Conservation (phyloP, 2,797 vertebrate genomes). For the Lepidocolaptes lacrymiger region DNA sequence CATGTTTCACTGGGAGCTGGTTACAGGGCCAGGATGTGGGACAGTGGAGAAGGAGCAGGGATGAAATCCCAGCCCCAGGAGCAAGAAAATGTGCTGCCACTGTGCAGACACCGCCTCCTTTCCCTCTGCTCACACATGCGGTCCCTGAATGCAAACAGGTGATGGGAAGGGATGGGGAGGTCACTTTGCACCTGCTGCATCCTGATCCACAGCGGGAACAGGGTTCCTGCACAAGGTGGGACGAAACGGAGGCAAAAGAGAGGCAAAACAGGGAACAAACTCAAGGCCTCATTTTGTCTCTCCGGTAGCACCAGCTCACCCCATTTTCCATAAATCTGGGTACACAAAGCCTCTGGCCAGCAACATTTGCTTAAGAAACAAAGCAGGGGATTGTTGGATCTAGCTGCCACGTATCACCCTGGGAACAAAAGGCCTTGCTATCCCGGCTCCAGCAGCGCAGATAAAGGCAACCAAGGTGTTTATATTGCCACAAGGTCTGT, state of each 20-base stretch:
- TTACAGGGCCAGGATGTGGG: rapidly evolving
- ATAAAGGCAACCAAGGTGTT: conserved; percentile 45
- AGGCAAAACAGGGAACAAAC: rapidly evolving
- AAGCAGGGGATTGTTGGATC: neutral
- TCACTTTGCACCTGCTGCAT: rapidly evolving
- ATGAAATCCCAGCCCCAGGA: neutral
- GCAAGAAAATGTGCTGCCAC: rapidly evolving
- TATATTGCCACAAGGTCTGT: conserved; percentile 23
- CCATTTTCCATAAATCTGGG: rapidly evolving
- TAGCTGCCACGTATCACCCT: neutral
- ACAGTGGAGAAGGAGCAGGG: neutral
- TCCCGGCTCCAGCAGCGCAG: neutral
- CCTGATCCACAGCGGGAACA: neutral
- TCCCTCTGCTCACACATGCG: neutral
- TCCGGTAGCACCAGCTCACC: neutral
- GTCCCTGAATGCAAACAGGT: neutral
- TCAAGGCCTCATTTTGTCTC: neutral
- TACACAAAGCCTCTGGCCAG: rapidly evolving
- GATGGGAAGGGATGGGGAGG: neutral
- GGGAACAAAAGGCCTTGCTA: neutral
- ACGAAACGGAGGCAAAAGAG: neutral
- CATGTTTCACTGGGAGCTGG: rapidly evolving
- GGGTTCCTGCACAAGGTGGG: rapidly evolving
- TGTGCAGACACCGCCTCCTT: neutral
- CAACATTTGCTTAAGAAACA: conserved; percentile 1